Evolutionary conservation across 1,140 invertebrate genomes (phyloP).

Genomic region (Ips nitidus): DNA sequence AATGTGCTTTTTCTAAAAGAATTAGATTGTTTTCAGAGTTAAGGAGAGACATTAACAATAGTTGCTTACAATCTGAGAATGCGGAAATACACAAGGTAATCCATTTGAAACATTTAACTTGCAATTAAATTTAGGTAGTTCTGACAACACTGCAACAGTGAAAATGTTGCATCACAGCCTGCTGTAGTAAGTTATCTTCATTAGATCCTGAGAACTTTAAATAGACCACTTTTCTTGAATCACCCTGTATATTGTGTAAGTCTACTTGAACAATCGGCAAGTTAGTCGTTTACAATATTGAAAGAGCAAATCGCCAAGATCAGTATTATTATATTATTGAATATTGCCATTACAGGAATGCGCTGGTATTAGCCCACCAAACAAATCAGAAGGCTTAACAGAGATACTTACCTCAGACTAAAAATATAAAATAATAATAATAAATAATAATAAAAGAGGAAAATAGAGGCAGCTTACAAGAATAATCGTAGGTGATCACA

Average conservation of each 20-base stretch:
- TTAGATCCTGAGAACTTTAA: no score
- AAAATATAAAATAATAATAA: conserved; percentile 3
- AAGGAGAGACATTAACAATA: no score
- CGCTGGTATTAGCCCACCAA: conserved; percentile 4
- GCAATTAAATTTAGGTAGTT: no score
- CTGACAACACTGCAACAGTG: no score
- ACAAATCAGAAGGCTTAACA: neutral
- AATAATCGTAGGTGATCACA: conserved; percentile 14
- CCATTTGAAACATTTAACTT: no score
- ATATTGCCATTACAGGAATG: conserved; percentile 39
- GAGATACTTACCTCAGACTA: conserved; percentile 34
- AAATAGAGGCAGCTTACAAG: neutral
- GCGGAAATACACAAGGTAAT: no score
- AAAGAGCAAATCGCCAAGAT: conserved; percentile 37
- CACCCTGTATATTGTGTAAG: neutral
- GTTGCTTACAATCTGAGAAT: no score
- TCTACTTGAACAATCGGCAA: conserved; percentile 14
- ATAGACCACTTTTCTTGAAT: no score
- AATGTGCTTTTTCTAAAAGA: no score
- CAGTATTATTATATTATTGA: conserved; percentile 31
- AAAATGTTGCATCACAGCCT: no score
- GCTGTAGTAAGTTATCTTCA: no score
- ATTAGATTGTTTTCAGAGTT: no score
- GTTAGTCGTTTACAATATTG: neutral
- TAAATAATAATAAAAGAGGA: conserved; percentile 14